A percentile compares a stretch with the other conserved stretches of the same genome.
Evolutionary conservation across 2,797 vertebrate genomes (phyloP).

Genomic region (Hoplostethus mediterraneus): DNA sequence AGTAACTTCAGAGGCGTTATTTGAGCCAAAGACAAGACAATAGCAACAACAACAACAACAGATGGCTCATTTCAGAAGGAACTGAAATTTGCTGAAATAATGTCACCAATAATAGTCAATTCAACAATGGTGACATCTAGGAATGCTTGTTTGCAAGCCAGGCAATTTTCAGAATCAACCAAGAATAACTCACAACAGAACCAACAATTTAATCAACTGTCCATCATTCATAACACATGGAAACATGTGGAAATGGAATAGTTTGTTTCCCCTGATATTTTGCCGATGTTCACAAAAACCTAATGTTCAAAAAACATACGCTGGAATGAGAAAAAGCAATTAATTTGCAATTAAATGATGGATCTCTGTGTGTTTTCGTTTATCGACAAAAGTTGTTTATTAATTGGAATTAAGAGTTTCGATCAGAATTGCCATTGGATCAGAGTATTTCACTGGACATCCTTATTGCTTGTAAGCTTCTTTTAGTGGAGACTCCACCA

Average conservation of each 20-base stretch:
- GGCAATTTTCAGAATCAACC: conserved; percentile 31
- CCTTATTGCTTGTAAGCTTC: neutral
- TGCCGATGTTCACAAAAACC: neutral
- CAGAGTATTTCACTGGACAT: conserved; percentile 6
- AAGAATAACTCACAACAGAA: conserved; percentile 12
- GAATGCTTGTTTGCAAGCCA: conserved; percentile 10
- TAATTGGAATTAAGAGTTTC: conserved; percentile 1
- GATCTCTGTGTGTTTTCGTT: conserved; percentile 17
- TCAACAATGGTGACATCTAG: conserved; percentile 15
- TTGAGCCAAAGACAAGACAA: conserved; percentile 36
- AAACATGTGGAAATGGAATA: neutral
- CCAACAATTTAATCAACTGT: conserved; percentile 18
- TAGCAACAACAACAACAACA: conserved; percentile 51
- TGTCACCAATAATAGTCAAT: conserved; percentile 26
- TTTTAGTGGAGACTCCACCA: conserved; percentile 20
- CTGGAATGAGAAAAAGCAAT: too few relatives aligned
- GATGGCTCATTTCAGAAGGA: conserved; percentile 52
- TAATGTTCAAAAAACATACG: neutral
- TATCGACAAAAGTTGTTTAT: conserved; percentile 11
- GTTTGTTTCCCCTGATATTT: neutral
- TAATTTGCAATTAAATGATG: conserved; percentile 21
- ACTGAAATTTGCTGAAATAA: conserved; percentile 40
- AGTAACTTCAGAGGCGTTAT: conserved; percentile 43
- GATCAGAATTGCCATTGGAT: neutral
- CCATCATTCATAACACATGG: neutral